A percentile compares a stretch with the other conserved stretches of the same genome.
Conservation (phyloP, 1,140 invertebrate species). For the Hetaerina americana region DNA sequence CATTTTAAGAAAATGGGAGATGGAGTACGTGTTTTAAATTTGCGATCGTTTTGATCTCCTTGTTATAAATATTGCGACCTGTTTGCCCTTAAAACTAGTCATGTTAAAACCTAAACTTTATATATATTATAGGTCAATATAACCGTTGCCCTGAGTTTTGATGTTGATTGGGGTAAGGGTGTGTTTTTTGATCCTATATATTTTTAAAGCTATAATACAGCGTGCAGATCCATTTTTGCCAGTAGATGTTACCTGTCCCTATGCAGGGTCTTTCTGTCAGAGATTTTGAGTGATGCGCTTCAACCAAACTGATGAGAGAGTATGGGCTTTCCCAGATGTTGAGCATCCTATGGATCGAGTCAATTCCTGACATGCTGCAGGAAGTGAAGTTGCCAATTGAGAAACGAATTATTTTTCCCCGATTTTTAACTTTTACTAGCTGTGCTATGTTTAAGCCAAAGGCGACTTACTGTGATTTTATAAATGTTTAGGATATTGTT, state of each 20-base stretch:
- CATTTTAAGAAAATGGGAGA: not conserved
- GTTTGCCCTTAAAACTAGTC: not conserved
- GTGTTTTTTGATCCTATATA: not conserved
- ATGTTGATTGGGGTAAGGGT: not conserved
- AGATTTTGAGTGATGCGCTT: not conserved
- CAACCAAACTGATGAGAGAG: not conserved
- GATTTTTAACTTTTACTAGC: not conserved
- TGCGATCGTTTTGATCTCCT: not conserved
- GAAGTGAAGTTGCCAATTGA: not conserved
- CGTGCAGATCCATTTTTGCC: not conserved
- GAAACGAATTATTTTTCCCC: not conserved
- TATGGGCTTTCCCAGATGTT: too few relatives aligned
- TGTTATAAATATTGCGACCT: not conserved
- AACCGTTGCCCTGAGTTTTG: not conserved
- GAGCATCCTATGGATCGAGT: not conserved
- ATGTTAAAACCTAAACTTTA: constrained; percentile 1
- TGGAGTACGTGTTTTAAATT: not conserved
- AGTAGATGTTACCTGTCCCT: not conserved
- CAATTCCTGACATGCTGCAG: too few relatives aligned
- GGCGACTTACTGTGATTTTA: not conserved
- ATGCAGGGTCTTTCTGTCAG: not conserved
- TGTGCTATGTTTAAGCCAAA: not conserved
- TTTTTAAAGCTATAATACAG: not conserved
- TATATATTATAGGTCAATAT: not conserved
- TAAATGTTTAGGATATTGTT: constrained; percentile 1